A percentile compares a stretch with the other conserved stretches of the same genome.
phyloP scores from a whole-genome alignment of 2,888 invertebrate species.

The Apomyelois bistriatella region DNA sequence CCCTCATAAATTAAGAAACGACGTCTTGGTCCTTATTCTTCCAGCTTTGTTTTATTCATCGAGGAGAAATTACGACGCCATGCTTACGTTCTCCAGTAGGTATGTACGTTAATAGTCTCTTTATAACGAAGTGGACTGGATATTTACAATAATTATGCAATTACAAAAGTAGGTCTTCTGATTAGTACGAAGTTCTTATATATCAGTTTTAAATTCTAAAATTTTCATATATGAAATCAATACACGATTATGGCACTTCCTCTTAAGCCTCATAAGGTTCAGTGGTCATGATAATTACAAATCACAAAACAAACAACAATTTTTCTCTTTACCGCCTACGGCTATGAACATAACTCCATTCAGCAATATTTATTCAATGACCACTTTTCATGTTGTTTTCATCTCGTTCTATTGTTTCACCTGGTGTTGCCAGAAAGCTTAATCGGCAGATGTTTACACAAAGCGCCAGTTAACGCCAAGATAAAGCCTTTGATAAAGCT shows the following conservation, averaged over 20 bases:
- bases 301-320: too few relatives aligned
- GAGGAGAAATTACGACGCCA: slow-evolving; percentile 39
- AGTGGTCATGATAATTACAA: too few relatives aligned
- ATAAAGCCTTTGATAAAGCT: slow-evolving; percentile 57
- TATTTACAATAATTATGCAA: too few relatives aligned
- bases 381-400: slow-evolving; percentile 2
- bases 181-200: too few relatives aligned
- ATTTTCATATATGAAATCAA: too few relatives aligned
- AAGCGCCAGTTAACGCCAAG: slow-evolving; percentile 43
- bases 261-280: too few relatives aligned
- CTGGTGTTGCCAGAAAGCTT: slow-evolving; percentile 18
- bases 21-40: slow-evolving; percentile 56
- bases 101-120: background rate
- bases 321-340: too few relatives aligned
- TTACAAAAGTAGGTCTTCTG: too few relatives aligned
- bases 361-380: background rate
- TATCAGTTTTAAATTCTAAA: too few relatives aligned
- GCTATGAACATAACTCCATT: too few relatives aligned
- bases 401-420: slow-evolving; percentile 5
- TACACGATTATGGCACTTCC: too few relatives aligned
- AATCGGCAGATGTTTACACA: slow-evolving; percentile 52
- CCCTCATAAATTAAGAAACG: slow-evolving; percentile 74
- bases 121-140: background rate
- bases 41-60: slow-evolving; percentile 58
- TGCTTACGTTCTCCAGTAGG: slow-evolving; percentile 20